phyloP scores from a whole-genome alignment of 1,140 invertebrate genomes.

The Drosophila tani region DNA sequence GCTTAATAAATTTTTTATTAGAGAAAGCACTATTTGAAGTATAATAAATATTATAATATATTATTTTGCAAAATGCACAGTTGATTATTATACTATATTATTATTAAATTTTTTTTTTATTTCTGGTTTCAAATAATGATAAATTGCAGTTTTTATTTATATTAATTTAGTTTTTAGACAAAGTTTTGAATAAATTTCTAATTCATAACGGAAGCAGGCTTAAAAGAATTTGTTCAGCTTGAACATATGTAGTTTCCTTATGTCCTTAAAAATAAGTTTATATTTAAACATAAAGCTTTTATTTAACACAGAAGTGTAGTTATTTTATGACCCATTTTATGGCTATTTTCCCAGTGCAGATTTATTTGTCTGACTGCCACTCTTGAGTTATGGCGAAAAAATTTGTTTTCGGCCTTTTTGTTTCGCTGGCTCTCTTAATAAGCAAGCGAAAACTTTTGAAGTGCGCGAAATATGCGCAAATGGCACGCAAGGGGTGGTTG shows the following conservation, averaged over 20 bases:
- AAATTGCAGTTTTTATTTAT: too few relatives aligned
- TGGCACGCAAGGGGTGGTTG: constrained; percentile 40
- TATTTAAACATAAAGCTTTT: not conserved
- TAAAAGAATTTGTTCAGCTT: too few relatives aligned
- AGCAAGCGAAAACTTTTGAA: constrained; percentile 76
- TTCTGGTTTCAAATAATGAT: too few relatives aligned
- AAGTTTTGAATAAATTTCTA: too few relatives aligned
- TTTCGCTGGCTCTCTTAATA: constrained; percentile 68
- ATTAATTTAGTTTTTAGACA: too few relatives aligned
- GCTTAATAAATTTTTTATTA: too few relatives aligned
- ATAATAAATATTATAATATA: too few relatives aligned
- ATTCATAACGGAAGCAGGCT: too few relatives aligned
- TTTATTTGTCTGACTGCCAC: constrained; percentile 53
- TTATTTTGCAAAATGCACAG: too few relatives aligned
- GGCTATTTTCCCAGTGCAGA: constrained; percentile 17
- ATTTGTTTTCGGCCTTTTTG: constrained; percentile 57
- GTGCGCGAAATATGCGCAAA: constrained; percentile 76
- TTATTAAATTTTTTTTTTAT: too few relatives aligned
- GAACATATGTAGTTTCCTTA: not conserved
- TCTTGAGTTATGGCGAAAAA: constrained; percentile 76
- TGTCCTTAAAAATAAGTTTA: not conserved
- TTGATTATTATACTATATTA: too few relatives aligned
- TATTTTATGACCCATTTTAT: constrained; percentile 2
- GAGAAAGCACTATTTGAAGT: too few relatives aligned
- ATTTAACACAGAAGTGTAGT: not conserved